phyloP scores from a whole-genome alignment of 2,888 invertebrate species.

The Zonitis immaculata region DNA sequence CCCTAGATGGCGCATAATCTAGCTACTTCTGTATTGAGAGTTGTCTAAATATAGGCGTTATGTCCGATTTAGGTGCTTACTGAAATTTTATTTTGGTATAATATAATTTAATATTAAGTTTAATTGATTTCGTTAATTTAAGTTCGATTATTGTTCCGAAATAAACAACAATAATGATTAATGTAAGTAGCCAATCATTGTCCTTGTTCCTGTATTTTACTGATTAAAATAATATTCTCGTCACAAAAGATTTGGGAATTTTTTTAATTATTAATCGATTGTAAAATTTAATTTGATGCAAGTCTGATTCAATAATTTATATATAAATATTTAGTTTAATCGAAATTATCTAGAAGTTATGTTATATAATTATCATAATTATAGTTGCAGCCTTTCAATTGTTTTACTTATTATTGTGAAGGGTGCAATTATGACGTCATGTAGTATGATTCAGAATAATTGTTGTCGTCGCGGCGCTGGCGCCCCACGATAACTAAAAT shows the following conservation, averaged over 20 bases:
- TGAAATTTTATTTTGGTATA: background rate
- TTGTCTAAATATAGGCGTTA: constrained; percentile 23
- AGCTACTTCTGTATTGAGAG: constrained; percentile 18
- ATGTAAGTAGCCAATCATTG: background rate
- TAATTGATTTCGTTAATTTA: background rate
- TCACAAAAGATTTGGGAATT: too few species aligned
- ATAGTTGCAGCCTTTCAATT: background rate
- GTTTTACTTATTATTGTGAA: background rate
- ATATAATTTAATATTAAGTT: too few species aligned
- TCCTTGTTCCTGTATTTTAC: too few species aligned
- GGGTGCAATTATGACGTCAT: background rate
- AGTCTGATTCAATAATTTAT: too few species aligned
- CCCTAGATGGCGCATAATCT: background rate
- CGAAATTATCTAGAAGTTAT: too few species aligned
- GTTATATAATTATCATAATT: background rate
- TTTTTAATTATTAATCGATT: too few species aligned
- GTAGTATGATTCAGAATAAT: background rate
- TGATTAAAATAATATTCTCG: too few species aligned
- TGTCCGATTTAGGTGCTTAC: background rate
- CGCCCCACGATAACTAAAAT: background rate
- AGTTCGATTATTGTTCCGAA: too few species aligned
- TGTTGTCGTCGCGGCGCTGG: background rate
- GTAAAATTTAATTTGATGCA: too few species aligned
- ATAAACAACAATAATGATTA: background rate
- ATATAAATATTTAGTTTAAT: too few species aligned